These are phyloP conservation scores for Zootermopsis nevadensis DNA, from an alignment of 2,888 invertebrate genomes.

Conservation along the genomic window DNA sequence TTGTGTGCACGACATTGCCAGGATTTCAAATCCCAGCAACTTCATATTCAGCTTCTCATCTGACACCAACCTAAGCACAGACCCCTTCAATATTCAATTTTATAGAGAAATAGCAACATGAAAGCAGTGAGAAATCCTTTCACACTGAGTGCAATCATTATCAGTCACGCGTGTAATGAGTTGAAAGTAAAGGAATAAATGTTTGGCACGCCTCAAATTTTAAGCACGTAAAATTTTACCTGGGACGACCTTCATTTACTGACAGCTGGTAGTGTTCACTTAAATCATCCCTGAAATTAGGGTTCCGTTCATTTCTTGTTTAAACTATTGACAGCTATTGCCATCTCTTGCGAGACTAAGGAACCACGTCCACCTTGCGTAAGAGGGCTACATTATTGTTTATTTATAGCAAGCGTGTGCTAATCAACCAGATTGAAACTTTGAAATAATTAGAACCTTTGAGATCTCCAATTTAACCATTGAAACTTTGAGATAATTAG, in stretches of 20 bases:
- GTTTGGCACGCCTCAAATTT: conserved; percentile 19
- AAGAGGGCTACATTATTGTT: neutral
- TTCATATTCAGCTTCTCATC: neutral
- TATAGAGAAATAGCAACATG: neutral
- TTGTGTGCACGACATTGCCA: conserved; percentile 7
- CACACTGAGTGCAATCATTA: neutral
- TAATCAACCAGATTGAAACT: too few relatives aligned
- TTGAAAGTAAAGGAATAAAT: neutral
- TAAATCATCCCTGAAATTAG: conserved; percentile 18
- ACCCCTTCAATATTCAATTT: conserved; percentile 22
- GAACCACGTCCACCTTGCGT: neutral
- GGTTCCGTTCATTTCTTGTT: neutral
- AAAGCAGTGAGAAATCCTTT: neutral
- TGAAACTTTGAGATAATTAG: too few relatives aligned
- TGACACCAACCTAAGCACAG: neutral
- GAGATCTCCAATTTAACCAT: too few relatives aligned
- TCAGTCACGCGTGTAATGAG: neutral
- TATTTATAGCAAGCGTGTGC: too few relatives aligned
- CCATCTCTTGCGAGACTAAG: neutral
- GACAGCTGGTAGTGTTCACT: neutral
- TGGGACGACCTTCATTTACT: neutral
- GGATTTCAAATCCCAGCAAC: conserved; percentile 15
- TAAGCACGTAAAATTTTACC: conserved; percentile 4
- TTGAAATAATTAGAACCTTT: too few relatives aligned
- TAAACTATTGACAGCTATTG: conserved; percentile 4